These are phyloP conservation scores for Onchidella celtica DNA, from an alignment of 2,888 invertebrate genomes.

Conservation along the genomic window DNA sequence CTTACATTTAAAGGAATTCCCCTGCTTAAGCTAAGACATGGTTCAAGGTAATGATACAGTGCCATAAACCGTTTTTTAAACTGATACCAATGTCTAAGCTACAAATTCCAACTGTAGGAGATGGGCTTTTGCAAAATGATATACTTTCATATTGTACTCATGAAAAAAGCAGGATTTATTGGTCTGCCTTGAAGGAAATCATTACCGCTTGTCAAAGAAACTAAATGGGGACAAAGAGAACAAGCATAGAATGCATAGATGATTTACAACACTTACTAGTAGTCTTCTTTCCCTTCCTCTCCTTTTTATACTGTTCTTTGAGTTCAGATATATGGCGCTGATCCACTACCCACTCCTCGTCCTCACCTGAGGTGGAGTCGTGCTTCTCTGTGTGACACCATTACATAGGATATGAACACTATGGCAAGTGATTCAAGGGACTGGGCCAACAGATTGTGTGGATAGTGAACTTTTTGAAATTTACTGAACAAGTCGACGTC, in stretches of 20 bases:
- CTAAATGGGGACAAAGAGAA: background rate
- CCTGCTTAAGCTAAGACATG: no score
- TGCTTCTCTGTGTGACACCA: constrained; percentile 72
- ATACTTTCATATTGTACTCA: no score
- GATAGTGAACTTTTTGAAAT: background rate
- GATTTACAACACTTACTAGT: constrained; percentile 68
- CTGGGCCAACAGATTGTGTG: constrained; percentile 23
- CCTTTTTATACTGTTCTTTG: constrained; percentile 81
- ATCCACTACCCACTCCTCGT: constrained; percentile 80
- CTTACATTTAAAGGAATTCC: no score
- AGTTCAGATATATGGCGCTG: constrained; percentile 80
- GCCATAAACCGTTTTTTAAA: no score
- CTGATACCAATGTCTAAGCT: no score
- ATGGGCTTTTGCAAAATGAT: no score
- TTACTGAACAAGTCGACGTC: background rate
- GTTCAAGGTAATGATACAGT: no score
- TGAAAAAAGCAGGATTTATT: no score
- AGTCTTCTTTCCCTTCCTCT: constrained; percentile 77
- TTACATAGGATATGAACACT: constrained; percentile 35
- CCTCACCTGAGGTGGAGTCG: constrained; percentile 61
- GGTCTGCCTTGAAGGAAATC: constrained; percentile 24
- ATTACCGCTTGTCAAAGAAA: background rate
- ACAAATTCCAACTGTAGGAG: no score
- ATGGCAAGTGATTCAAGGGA: constrained; percentile 38
- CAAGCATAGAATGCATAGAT: constrained; percentile 22